phyloP scores from a whole-genome alignment of 2,113 vertebrate genomes.

The Sinocyclocheilus anophthalmus region DNA sequence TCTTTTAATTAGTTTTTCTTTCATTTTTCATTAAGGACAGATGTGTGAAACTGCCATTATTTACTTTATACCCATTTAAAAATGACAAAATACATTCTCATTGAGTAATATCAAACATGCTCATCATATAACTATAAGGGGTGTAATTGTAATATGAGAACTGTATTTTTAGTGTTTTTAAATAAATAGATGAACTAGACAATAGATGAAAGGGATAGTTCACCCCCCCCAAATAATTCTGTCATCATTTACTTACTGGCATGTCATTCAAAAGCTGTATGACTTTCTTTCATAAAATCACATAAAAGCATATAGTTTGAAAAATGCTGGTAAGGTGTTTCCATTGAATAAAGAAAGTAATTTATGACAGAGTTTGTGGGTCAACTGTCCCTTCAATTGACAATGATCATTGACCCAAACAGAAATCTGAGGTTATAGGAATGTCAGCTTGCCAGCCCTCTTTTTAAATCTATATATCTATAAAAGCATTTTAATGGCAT shows the following conservation, averaged over 20 bases:
- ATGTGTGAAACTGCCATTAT: neutral
- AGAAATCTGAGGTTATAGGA: neutral
- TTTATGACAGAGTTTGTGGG: too few species aligned
- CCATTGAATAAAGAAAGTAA: neutral
- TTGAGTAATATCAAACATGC: neutral
- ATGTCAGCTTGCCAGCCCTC: neutral
- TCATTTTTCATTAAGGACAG: too few species aligned
- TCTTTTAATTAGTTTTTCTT: neutral
- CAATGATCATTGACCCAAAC: too few species aligned
- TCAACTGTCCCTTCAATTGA: too few species aligned
- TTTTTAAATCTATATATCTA: neutral
- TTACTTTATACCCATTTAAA: neutral
- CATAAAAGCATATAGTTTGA: neutral
- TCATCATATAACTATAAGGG: neutral
- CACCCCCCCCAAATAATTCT: too few species aligned
- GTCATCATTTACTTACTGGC: too few species aligned
- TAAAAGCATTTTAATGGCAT: constrained; percentile 44
- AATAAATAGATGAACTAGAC: neutral
- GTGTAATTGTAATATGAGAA: neutral
- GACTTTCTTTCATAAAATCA: neutral
- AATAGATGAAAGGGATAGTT: neutral
- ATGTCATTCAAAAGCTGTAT: too few species aligned
- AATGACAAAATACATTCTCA: neutral
- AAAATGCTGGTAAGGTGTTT: neutral
- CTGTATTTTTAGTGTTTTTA: neutral